Conservation (phyloP, 2,113 vertebrate genomes). For the Atlantisia rogersi region DNA sequence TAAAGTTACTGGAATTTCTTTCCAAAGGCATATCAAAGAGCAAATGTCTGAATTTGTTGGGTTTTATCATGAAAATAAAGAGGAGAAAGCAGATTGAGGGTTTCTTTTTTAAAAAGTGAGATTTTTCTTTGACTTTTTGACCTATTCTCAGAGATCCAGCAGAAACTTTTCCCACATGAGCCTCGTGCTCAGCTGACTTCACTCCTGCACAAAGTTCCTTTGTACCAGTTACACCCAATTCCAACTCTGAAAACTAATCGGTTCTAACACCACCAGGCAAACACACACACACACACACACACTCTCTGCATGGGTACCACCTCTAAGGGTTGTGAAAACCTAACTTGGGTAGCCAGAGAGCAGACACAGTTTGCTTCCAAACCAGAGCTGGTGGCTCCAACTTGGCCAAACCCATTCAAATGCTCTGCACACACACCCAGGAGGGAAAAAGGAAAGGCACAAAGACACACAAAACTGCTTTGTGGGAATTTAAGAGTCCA, state of each 20-base stretch:
- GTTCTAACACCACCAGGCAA: not conserved
- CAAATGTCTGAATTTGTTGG: not conserved
- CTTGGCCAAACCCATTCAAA: not conserved
- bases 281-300: not conserved
- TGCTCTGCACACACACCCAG: not conserved
- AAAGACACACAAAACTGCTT: not conserved
- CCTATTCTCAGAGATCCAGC: not conserved
- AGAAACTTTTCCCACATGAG: not conserved
- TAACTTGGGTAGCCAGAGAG: not conserved
- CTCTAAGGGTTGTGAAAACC: not conserved
- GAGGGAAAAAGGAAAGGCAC: not conserved
- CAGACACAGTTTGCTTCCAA: not conserved
- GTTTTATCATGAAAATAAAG: not conserved
- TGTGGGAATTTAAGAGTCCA: not conserved
- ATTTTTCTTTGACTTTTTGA: not conserved
- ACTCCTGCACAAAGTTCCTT: not conserved
- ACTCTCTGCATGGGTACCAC: accelerated
- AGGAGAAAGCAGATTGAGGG: not conserved
- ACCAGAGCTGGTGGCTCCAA: not conserved
- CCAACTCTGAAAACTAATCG: not conserved
- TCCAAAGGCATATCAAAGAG: not conserved
- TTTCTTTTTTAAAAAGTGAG: not conserved
- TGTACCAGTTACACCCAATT: not conserved
- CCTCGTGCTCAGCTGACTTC: not conserved
- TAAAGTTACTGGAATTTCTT: not conserved